Percentiles rank a stretch among this genome's conserved stretches.
Evolutionary conservation across 1,140 invertebrate genomes (phyloP).

Genomic region (Sarcophaga bullata): DNA sequence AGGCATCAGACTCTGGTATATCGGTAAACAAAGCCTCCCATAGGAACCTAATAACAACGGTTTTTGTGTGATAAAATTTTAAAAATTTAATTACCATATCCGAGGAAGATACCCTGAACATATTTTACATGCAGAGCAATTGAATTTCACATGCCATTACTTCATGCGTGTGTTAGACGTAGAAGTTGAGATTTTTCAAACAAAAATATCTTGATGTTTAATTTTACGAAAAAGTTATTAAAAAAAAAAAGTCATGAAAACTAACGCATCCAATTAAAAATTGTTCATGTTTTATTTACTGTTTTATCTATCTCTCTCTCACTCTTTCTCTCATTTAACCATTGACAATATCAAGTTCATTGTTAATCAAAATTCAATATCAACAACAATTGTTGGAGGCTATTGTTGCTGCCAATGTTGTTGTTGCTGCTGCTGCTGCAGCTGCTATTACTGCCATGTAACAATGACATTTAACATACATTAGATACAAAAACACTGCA

Average conservation of each 20-base stretch:
- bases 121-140: no score
- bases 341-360: conserved; percentile 24
- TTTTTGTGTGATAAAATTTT: no score
- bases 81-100: no score
- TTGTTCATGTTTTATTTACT: not conserved
- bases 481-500: not conserved
- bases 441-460: conserved; percentile 12
- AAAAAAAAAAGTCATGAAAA: not conserved
- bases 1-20: no score
- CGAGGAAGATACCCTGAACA: no score
- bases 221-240: not conserved
- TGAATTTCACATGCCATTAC: no score
- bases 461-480: conserved; percentile 38
- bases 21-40: no score
- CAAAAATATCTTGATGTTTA: not conserved
- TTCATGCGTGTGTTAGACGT: no score
- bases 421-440: conserved; percentile 8
- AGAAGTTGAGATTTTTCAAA: no score
- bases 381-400: not conserved
- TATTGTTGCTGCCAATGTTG: not conserved
- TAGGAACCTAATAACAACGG: no score
- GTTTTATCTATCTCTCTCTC: not conserved
- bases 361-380: conserved; percentile 24
- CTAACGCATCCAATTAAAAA: not conserved
- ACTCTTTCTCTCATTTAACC: no score